Evolutionary conservation across 2,888 invertebrate species (phyloP), one percentile per base, ranked within the genome.

Genomic region (Tetragnatha montana): DNA sequence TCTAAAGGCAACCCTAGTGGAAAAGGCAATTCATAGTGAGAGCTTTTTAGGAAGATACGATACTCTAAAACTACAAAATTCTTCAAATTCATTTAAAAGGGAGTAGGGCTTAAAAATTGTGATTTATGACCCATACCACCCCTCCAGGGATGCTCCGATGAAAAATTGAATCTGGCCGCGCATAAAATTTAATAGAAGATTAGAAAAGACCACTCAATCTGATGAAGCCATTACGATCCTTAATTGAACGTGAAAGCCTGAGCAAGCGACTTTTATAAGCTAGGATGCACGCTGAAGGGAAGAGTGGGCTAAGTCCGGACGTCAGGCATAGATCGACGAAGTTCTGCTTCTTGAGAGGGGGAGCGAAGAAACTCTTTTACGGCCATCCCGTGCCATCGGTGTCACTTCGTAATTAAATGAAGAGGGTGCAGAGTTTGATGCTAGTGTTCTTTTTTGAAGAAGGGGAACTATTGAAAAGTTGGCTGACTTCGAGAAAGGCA

Each of bases 191-290:
- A 60, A 60, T 60, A 60, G 60, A 60, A 60, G 60, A 60, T 60
- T 60, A 60, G 60, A 60, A 17, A 17, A 22, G 21, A 78, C 51
- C 78, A 78, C 78, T 78, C 17, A 60, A 60, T 60, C 60, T 21
- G 78, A 78, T 35, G 78, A 78, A 78, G 78, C 22, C 78, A 78
- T 60, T 60, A 78, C 17, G 60, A 10, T 10, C 60, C 78, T 19
- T 78, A 78, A 78, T 78, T 78, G 60, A 78, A 78, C 60, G 78
- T 21, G 21, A 21, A 71, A 21, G 19, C 71, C 71, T 7, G 71
- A 19, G 71, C 19, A n/a, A 71, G 10, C 60, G 60, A 60, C 60
- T 60, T 60, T 60, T 60, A 60, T 17, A 60, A 60, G 60, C 60
- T 17, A 8, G 17, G 12, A 60, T 10, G 17, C 60, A 60, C 60